Evolutionary conservation across 2,113 vertebrate genomes (phyloP).

Genomic region (Gallinago media): DNA sequence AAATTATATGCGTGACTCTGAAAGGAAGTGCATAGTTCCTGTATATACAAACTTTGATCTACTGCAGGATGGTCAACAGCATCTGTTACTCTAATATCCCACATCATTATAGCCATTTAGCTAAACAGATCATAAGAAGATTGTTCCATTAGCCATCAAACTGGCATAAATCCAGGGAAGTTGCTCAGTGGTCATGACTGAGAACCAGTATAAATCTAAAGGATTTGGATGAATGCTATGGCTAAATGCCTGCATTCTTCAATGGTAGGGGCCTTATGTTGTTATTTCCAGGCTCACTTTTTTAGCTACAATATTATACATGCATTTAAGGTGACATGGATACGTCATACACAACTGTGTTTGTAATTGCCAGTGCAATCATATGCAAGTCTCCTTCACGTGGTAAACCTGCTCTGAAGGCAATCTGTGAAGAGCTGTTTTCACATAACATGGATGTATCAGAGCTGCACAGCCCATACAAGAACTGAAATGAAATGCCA

Average conservation of each 20-base stretch:
- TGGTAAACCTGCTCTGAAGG: neutral
- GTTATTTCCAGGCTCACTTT: neutral
- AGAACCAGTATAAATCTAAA: neutral
- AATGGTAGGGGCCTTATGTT: neutral
- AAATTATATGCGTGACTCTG: neutral
- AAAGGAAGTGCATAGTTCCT: constrained; percentile 41
- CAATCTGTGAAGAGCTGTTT: neutral
- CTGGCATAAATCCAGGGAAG: constrained; percentile 27
- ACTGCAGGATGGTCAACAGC: constrained; percentile 41
- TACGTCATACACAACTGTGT: neutral
- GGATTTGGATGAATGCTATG: neutral
- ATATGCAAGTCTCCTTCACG: neutral
- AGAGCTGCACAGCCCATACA: neutral
- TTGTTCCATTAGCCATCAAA: constrained; percentile 8
- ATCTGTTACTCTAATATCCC: constrained; percentile 39
- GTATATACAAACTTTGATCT: constrained; percentile 24
- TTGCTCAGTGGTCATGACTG: neutral
- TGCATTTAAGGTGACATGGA: neutral
- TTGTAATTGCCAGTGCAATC: neutral
- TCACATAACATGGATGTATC: accelerated
- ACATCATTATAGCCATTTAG: constrained; percentile 35
- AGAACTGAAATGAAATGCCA: neutral
- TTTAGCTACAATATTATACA: neutral
- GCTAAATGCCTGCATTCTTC: neutral
- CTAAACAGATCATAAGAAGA: constrained; percentile 45